Percentiles rank a stretch among this genome's conserved stretches.
Evolutionary conservation across 1,140 invertebrate species (phyloP).

Genomic region (Leptopilina boulardi): DNA sequence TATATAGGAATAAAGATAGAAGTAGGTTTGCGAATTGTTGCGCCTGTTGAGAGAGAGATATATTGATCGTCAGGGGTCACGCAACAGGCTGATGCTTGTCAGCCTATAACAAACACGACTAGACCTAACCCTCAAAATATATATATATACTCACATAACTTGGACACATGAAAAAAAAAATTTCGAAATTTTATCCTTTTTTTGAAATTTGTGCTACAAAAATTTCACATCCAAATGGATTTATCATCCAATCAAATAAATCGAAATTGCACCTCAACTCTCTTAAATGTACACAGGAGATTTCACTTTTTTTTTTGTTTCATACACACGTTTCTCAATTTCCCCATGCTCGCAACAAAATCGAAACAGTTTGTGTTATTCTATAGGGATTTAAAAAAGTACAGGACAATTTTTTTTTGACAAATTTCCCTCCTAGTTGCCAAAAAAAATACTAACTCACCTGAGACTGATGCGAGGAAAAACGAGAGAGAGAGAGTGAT

Average conservation of each 20-base stretch:
- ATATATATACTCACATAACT: neutral
- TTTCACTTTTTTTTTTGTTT: neutral
- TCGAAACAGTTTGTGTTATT: neutral
- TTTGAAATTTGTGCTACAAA: no score
- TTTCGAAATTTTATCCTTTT: no score
- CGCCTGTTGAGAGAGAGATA: slow-evolving; percentile 59
- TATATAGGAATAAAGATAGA: slow-evolving; percentile 44
- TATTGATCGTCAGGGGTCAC: slow-evolving; percentile 62
- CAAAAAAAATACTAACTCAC: neutral
- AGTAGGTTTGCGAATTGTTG: slow-evolving; percentile 52
- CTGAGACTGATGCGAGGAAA: neutral
- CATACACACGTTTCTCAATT: neutral
- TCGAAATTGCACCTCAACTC: neutral
- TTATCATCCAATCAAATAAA: slow-evolving; percentile 16
- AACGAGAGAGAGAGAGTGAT: neutral
- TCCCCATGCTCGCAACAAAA: neutral
- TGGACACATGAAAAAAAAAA: no score
- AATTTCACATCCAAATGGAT: slow-evolving; percentile 7
- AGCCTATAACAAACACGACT: slow-evolving; percentile 45
- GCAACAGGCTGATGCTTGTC: slow-evolving; percentile 60
- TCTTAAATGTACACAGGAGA: slow-evolving; percentile 1
- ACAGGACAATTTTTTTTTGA: neutral
- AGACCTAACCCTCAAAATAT: slow-evolving; percentile 25
- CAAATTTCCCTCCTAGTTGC: neutral
- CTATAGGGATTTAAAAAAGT: neutral